A percentile compares a stretch with the other conserved stretches of the same genome.
phyloP scores from a whole-genome alignment of 2,888 invertebrate species.

The Eilema sororculum region DNA sequence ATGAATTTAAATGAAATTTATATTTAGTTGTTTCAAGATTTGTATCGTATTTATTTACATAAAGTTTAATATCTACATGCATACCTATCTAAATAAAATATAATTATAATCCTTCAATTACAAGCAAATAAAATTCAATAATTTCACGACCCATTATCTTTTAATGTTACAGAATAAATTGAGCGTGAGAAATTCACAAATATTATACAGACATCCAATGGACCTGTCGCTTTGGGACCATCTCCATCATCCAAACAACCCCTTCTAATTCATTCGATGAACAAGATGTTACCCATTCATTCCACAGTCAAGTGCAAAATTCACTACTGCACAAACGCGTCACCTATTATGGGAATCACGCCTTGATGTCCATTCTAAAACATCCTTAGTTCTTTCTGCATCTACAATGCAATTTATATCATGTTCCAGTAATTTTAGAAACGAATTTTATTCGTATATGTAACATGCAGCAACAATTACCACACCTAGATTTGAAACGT shows the following conservation, averaged over 20 bases:
- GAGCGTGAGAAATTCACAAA: slow-evolving; percentile 73
- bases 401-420: slow-evolving; percentile 28
- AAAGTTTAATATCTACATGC: neutral
- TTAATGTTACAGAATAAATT: slow-evolving; percentile 58
- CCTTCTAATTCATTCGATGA: slow-evolving; percentile 49
- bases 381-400: slow-evolving; percentile 24
- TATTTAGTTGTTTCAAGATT: neutral
- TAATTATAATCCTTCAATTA: neutral
- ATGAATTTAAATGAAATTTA: neutral
- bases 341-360: slow-evolving; percentile 85
- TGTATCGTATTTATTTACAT: neutral
- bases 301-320: slow-evolving; percentile 82
- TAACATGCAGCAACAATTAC: slow-evolving; percentile 56
- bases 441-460: slow-evolving; percentile 36
- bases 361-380: slow-evolving; percentile 56
- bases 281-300: slow-evolving; percentile 80
- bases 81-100: neutral
- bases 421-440: slow-evolving; percentile 27
- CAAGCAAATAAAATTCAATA: neutral
- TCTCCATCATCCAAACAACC: slow-evolving; percentile 46
- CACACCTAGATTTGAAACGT: slow-evolving; percentile 43
- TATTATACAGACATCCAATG: slow-evolving; percentile 59
- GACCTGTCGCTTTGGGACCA: slow-evolving; percentile 49
- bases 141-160: slow-evolving; percentile 65
- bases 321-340: slow-evolving; percentile 74